A percentile compares a stretch with the other conserved stretches of the same genome.
These are phyloP conservation scores for Cerastis rubricosa DNA, from an alignment of 2,888 invertebrate species.

Conservation along the genomic window DNA sequence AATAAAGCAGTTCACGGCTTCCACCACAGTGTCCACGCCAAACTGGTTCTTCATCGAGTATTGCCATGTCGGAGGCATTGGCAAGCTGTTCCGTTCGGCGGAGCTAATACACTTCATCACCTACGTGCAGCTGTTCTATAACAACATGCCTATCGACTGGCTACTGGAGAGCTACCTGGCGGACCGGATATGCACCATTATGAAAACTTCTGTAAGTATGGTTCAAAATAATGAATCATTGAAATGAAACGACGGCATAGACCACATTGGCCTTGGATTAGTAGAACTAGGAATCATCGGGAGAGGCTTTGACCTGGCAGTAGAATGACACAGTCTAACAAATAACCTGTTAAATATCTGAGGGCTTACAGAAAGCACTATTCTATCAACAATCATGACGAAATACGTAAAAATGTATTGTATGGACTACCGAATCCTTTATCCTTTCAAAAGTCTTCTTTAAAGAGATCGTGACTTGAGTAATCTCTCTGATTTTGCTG, in stretches of 20 bases:
- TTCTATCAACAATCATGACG: too few relatives aligned
- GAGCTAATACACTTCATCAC: constrained; percentile 96
- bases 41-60: constrained; percentile 98
- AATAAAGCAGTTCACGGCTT: constrained; percentile 77
- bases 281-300: too few relatives aligned
- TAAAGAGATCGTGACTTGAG: too few relatives aligned
- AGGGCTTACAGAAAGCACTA: too few relatives aligned
- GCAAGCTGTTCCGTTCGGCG: constrained; percentile 97
- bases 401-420: too few relatives aligned
- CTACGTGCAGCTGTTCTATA: constrained; percentile 98
- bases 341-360: too few relatives aligned
- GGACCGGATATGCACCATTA: constrained; percentile 96
- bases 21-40: constrained; percentile 83
- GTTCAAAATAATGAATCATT: neutral
- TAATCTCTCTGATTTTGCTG: too few relatives aligned
- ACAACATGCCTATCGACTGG: constrained; percentile 99
- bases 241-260: neutral
- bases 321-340: too few relatives aligned
- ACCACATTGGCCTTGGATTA: neutral
- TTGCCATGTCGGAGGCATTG: constrained; percentile 98
- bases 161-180: constrained; percentile 96
- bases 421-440: too few relatives aligned
- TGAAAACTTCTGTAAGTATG: constrained; percentile 93
- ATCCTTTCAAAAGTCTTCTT: too few relatives aligned
- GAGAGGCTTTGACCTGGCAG: too few relatives aligned